phyloP scores from a whole-genome alignment of 2,888 invertebrate genomes.

The Volucella bombylans region DNA sequence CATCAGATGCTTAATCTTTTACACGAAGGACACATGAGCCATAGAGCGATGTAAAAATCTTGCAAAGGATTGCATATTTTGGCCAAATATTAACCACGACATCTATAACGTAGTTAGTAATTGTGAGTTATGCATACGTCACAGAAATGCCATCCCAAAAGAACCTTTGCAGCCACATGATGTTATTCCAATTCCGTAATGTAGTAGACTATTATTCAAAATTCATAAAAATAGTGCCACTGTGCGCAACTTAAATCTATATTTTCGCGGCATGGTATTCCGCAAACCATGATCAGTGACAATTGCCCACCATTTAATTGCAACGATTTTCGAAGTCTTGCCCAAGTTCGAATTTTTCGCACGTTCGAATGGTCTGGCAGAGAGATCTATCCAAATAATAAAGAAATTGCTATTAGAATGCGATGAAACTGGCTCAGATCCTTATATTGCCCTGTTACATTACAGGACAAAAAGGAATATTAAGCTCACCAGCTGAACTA shows the following conservation, averaged over 20 bases:
- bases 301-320: constrained; percentile 61
- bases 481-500: constrained; percentile 55
- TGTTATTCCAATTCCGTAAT: constrained; percentile 13
- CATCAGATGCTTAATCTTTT: no score
- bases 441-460: constrained; percentile 50
- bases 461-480: constrained; percentile 35
- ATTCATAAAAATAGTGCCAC: no score
- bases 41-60: no score
- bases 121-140: constrained; percentile 18
- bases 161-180: constrained; percentile 17
- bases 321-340: constrained; percentile 44
- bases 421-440: constrained; percentile 37
- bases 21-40: no score
- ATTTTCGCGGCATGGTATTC: constrained; percentile 51
- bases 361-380: constrained; percentile 71
- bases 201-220: constrained; percentile 54
- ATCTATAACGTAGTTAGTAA: constrained; percentile 23
- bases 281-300: constrained; percentile 55
- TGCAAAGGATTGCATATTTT: no score
- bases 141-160: constrained; percentile 23
- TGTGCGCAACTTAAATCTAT: constrained; percentile 45
- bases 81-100: no score
- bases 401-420: constrained; percentile 57
- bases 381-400: constrained; percentile 62
- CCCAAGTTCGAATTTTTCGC: constrained; percentile 54